A percentile compares a stretch with the other conserved stretches of the same genome.
Conservation (phyloP, 2,888 invertebrate species). For the Volucella bombylans region DNA sequence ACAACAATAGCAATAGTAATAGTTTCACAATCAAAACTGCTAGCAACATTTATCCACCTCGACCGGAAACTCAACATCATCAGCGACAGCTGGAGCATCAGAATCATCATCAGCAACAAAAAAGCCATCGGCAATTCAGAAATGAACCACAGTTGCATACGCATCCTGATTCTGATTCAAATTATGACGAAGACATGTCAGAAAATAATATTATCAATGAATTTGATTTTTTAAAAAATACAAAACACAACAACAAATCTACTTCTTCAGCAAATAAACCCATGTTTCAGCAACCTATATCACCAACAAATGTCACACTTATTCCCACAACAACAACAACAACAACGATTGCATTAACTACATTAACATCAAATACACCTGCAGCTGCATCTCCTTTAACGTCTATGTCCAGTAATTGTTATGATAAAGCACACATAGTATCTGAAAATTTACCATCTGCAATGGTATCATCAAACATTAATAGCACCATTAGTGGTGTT, state of each 20-base stretch:
- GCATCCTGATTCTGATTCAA: slow-evolving; percentile 27
- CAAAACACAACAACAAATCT: slow-evolving; percentile 38
- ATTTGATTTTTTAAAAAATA: slow-evolving; percentile 25
- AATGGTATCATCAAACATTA: slow-evolving; percentile 52
- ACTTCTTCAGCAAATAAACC: slow-evolving; percentile 23
- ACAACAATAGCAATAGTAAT: slow-evolving; percentile 49
- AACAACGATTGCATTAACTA: slow-evolving; percentile 72
- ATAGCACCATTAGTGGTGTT: slow-evolving; percentile 63
- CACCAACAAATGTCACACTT: slow-evolving; percentile 18
- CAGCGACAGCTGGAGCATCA: slow-evolving; percentile 71
- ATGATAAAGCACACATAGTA: slow-evolving; percentile 44
- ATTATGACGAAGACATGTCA: slow-evolving; percentile 39
- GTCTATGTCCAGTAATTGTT: slow-evolving; percentile 59
- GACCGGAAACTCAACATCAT: slow-evolving; percentile 38
- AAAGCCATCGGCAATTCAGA: slow-evolving; percentile 32
- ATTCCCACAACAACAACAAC: slow-evolving; percentile 11
- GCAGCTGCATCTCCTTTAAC: slow-evolving; percentile 55
- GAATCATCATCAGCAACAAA: slow-evolving; percentile 53
- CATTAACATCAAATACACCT: slow-evolving; percentile 67
- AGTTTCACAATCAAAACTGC: slow-evolving; percentile 48
- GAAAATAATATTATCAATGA: slow-evolving; percentile 30
- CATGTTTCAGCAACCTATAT: slow-evolving; percentile 2
- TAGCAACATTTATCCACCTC: slow-evolving; percentile 51
- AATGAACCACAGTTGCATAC: slow-evolving; percentile 38
- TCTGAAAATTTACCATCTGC: slow-evolving; percentile 43